A percentile compares a stretch with the other conserved stretches of the same genome.
Evolutionary conservation across 1,140 invertebrate species (phyloP).

Genomic region (Neodiprion lecontei): DNA sequence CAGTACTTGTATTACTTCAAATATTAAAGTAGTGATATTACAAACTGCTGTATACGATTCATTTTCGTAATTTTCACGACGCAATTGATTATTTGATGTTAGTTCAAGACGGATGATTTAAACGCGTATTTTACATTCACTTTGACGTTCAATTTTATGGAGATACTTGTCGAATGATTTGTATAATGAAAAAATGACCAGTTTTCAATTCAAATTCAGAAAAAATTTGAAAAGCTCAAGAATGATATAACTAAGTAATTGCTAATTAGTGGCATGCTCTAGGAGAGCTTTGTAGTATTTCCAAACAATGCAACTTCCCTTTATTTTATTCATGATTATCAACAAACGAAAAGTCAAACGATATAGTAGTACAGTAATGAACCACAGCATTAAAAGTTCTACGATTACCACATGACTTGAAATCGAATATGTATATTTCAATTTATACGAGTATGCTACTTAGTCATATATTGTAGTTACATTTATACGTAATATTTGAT

Average conservation of each 20-base stretch:
- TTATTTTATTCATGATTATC: too few species aligned
- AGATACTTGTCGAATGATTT: not conserved
- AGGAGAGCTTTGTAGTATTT: not conserved
- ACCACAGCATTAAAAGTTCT: not conserved
- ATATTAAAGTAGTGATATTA: not conserved
- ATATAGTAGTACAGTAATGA: slow-evolving; percentile 9
- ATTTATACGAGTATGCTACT: not conserved
- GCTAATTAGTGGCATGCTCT: not conserved
- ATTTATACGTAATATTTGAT: slow-evolving; percentile 5
- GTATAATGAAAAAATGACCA: too few species aligned
- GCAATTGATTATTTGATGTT: not conserved
- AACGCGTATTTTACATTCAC: not conserved
- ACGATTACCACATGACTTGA: not conserved
- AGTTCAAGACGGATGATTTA: not conserved
- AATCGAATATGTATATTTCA: slow-evolving; percentile 2
- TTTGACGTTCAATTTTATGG: not conserved
- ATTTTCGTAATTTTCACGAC: not conserved
- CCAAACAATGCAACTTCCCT: not conserved
- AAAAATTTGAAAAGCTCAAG: not conserved
- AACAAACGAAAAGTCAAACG: not conserved
- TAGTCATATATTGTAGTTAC: not conserved
- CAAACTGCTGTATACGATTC: not conserved
- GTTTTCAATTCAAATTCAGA: not conserved
- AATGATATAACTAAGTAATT: not conserved
- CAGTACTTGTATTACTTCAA: slow-evolving; percentile 16